phyloP scores from a whole-genome alignment of 2,888 invertebrate genomes.

The Eilema depressum region DNA sequence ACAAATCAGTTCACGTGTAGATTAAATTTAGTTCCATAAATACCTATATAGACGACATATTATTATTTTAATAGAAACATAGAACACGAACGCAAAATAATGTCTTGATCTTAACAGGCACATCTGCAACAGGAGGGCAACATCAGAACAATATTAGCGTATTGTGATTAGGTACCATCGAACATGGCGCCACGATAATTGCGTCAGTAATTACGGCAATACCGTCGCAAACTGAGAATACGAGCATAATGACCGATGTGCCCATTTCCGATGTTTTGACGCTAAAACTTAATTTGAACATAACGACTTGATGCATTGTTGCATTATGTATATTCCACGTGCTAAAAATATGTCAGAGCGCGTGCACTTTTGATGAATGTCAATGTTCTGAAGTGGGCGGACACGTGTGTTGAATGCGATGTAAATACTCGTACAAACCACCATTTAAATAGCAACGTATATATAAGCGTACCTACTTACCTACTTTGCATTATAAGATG shows the following conservation, averaged over 20 bases:
- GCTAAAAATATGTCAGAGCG: constrained; percentile 14
- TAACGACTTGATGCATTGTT: constrained; percentile 19
- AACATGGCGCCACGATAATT: constrained; percentile 21
- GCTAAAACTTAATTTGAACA: constrained; percentile 12
- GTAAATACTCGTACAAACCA: constrained; percentile 7
- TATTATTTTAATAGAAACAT: not conserved
- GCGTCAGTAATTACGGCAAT: constrained; percentile 20
- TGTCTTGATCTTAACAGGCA: not conserved
- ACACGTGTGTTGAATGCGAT: constrained; percentile 31
- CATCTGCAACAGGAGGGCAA: not conserved
- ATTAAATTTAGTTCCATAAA: not conserved
- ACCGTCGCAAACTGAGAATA: constrained; percentile 8
- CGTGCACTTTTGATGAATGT: constrained; percentile 26
- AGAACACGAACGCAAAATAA: not conserved
- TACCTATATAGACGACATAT: not conserved
- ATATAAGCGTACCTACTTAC: not conserved
- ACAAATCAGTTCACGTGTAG: not conserved
- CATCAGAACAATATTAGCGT: constrained; percentile 9
- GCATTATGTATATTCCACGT: constrained; percentile 16
- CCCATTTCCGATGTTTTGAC: constrained; percentile 9
- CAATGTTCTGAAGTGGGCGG: constrained; percentile 27
- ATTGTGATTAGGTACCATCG: constrained; percentile 14
- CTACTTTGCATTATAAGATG: not conserved
- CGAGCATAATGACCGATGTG: constrained; percentile 14
- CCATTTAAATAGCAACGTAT: not conserved